Conservation (phyloP, 2,797 vertebrate species). For the Arnoldichthys spilopterus region DNA sequence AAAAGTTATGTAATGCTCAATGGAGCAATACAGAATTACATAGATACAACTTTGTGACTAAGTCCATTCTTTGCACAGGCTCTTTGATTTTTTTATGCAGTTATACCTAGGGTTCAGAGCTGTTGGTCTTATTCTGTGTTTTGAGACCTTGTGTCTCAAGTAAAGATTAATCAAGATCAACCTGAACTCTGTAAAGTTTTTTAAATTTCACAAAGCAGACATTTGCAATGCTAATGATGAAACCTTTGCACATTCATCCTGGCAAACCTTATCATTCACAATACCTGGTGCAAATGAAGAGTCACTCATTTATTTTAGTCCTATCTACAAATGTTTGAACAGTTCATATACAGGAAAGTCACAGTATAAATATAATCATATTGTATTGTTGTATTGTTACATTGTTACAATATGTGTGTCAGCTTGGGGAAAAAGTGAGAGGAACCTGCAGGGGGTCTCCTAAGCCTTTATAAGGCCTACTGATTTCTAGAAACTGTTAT, state of each 20-base stretch:
- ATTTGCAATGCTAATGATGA: neutral
- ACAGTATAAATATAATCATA: neutral
- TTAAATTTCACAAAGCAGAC: neutral
- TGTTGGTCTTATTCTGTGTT: slow-evolving; percentile 10
- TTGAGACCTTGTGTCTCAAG: slow-evolving; percentile 11
- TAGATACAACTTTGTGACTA: slow-evolving; percentile 2
- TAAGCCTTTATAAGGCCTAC: no score
- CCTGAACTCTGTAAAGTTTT: slow-evolving; percentile 43
- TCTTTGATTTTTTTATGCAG: neutral
- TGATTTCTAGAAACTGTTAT: no score
- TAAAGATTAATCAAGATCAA: slow-evolving; percentile 40
- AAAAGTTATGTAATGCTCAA: neutral
- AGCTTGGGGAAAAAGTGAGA: no score
- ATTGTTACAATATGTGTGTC: no score
- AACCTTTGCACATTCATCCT: neutral
- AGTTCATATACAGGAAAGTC: neutral
- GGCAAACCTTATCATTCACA: neutral
- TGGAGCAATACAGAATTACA: slow-evolving; percentile 1
- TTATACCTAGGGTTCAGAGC: neutral
- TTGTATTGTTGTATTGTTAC: no score
- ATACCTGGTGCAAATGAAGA: neutral
- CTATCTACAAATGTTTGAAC: neutral
- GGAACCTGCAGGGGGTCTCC: no score
- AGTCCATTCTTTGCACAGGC: slow-evolving; percentile 6
- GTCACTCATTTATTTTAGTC: neutral